Evolutionary conservation across 2,113 vertebrate genomes (phyloP), one percentile per base, ranked within the genome.

Genomic region (human): DNA sequence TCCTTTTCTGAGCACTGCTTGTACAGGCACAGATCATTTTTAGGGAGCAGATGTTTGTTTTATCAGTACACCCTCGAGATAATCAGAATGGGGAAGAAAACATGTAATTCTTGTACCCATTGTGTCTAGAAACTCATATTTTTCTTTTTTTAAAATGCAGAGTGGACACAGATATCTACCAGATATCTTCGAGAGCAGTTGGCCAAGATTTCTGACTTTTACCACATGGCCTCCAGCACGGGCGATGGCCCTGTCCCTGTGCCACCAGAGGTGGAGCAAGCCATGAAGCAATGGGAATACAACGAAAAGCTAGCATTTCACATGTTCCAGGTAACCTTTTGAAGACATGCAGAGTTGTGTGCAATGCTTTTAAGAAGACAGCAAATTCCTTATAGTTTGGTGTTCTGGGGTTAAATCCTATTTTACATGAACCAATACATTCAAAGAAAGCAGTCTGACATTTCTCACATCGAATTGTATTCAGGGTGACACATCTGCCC

Each of bases 81-180:
- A n/a, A 73, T 75, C 8, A 16, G 59, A 81, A 48, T 25, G 5
- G 43, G 27, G 14, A 5, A 73, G 35, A 38, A 25, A 30, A 84
- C 8, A 8, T 52, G 0, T 43, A 59, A 48, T 89, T 94, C 57
- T 89, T 40, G 9, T 0, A 9, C 50, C 6, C 38, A 10, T 30
- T 40, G 18, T 88, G 8, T 61, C 84, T 59, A 40, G 32, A 59
- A 43, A 50, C 78, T 79, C 30, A 43, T 18, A 38, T 35, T 48
- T n/a, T 70, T 64, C 10, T 20, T 48, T 61, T 32, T 45, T 35
- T 91, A 86, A 84, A 95, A 73, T 85, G 70, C 87, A 99, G 99
- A 99, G 89, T 99, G 99, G 99, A 99, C 99, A 40, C 99, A 99
- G 1, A 99, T 99, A 89, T 97, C 98, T 88, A 99, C 99, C 79